A percentile compares a stretch with the other conserved stretches of the same genome.
Conservation (phyloP, 2,888 invertebrate species). For the Tenthredo amoena region DNA sequence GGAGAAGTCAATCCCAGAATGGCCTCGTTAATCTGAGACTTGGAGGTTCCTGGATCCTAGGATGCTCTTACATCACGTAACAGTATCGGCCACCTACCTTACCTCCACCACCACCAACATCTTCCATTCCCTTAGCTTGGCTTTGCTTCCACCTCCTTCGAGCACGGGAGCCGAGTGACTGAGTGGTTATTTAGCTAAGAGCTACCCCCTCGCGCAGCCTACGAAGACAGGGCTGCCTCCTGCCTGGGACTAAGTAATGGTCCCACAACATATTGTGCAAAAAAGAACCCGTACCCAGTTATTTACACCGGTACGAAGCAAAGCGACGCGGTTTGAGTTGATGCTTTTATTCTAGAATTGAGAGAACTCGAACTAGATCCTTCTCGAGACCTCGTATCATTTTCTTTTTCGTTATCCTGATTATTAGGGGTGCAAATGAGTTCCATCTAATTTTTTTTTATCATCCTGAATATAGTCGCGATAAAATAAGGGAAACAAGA, state of each 20-base stretch:
- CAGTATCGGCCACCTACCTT: conserved; percentile 68
- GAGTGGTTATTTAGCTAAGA: conserved; percentile 79
- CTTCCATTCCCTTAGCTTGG: conserved; percentile 53
- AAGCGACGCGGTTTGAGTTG: conserved; percentile 36
- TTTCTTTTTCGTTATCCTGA: background rate
- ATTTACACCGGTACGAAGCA: conserved; percentile 45
- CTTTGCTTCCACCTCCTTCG: conserved; percentile 62
- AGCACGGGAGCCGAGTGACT: conserved; percentile 75
- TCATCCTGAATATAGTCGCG: background rate
- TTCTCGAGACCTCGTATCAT: background rate
- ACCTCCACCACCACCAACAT: conserved; percentile 55
- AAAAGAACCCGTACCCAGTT: conserved; percentile 61
- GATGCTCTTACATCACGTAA: conserved; percentile 75
- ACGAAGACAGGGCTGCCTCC: conserved; percentile 36
- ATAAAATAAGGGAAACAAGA: background rate
- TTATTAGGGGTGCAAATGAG: background rate
- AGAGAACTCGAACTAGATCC: background rate
- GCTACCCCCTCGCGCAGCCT: conserved; percentile 65
- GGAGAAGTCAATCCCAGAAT: conserved; percentile 77
- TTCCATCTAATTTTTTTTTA: background rate
- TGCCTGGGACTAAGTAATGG: conserved; percentile 72
- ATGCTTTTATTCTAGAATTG: background rate
- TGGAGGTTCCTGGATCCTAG: conserved; percentile 69
- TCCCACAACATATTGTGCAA: conserved; percentile 75
- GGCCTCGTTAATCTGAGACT: conserved; percentile 76